Evolutionary conservation across 2,888 invertebrate species (phyloP), one percentile per base, ranked within the genome.

Genomic region (Pheosia tremula): DNA sequence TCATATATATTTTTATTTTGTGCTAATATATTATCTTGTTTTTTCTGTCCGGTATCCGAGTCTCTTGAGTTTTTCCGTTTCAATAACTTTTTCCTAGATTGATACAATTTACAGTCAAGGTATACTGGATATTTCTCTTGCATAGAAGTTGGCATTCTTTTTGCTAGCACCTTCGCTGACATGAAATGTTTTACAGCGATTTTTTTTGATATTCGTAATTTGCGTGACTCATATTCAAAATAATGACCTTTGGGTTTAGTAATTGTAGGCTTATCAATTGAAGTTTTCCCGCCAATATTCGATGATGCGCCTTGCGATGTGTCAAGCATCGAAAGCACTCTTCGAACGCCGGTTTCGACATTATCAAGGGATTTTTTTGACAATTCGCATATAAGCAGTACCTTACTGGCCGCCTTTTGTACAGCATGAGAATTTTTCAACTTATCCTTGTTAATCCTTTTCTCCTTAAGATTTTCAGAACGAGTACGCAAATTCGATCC

Each of bases 311-410:
- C 56, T 67, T 89, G 86, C 47, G 80, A 71, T 24, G 69, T 73
- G 57, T 82, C 79, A 66, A 91, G 77, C 59, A 77, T 66, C n/a
- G 81, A 76, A 58, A 89, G 73, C 63, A 90, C 80, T 70, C 83
- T 87, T 63, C 86, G 85, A 11, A 94, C 85, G 58, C 88, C 88
- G 63, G 70, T 75, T 74, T 93, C 93, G 2, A 94, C 93, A 76
- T 90, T 93, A 50, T 87, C 86, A 9, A 94, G 82, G 0, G 94
- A 93, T 73, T 90, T 91, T 79, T 90, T 93, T 53, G 94, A 93
- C 68, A 93, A 81, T 72, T 92, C 87, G 73, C 94, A 94, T 67
- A 94, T 91, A 13, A 88, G 73, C 55, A 93, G 82, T 7, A 94
- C 87, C 77, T 93, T 94, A 61, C 79, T 83, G 5, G 90, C 90